Evolutionary conservation across 2,113 vertebrate genomes (phyloP), one percentile per base, ranked within the genome.

Genomic region (Chaenogobius annularis): DNA sequence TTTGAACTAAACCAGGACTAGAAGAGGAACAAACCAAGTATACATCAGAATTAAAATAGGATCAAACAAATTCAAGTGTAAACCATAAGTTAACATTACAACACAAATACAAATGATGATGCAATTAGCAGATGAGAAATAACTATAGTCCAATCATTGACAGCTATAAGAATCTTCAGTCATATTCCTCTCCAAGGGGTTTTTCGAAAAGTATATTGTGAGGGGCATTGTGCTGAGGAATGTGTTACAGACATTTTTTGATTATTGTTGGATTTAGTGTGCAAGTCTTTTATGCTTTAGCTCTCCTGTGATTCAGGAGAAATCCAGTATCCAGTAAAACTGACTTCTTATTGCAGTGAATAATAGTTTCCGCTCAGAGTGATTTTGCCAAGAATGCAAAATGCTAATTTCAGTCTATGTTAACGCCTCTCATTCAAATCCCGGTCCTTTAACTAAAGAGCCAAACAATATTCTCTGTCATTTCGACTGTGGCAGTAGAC

Each of bases 401-500:
- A 83, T 85, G 79, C 69, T 83, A 81, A 83, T 77, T 63, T 61
- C 61, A 19, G 71, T 69, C 43, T 48, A 22, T 73, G 52, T 55
- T 85, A 64, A 71, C 67, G 78, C 80, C 75, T 75, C 77, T 64
- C 69, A 52, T 82, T 68, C 19, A 58, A 81, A 69, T 75, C 22
- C 61, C 75, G 84, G 76, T 83, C 84, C 80, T 87, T 91, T 89
- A 73, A 90, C 88, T 86, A 86, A 85, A 86, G 70, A 89, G 82
- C 77, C 72, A 82, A 86, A 88, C 82, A 89, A 87, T 85, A 88
- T 90, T 85, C 70, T 50, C 72, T 85, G 75, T 79, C 81, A 85
- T 92, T 89, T 91, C 22, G 84, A 90, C 87, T 84, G 87, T 83
- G 88, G 88, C 81, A 85, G 80, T 66, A 91, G 87, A 87, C 77